Evolutionary conservation across 2,888 invertebrate genomes (phyloP), one percentile per base, ranked within the genome.

Genomic region (Euproctis similis): DNA sequence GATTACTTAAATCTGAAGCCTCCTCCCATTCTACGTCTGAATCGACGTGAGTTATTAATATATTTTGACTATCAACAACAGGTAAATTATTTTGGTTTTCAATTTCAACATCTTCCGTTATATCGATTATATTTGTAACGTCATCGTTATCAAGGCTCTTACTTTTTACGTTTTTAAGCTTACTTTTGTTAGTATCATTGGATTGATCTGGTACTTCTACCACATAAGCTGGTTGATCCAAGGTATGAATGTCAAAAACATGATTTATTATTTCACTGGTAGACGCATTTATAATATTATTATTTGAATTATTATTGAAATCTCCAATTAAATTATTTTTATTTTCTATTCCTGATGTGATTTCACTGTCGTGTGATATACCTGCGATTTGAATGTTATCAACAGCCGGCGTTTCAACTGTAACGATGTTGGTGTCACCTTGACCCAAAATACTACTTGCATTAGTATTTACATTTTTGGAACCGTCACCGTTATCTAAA

Each of bases 41-140:
- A 32, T 89, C 90, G 11, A 86, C 88, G 63, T 91, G 91, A 19
- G 87, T 86, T 8, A 92, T 80, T 12, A 90, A 61, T 7, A 87
- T 78, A 47, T 80, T 80, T 48, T 69, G 80, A 36, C 71, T 76
- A 31, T 86, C 84, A 30, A 78, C 69, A 32, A 86, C 54, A 28
- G 71, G 62, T 20, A 76, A 43, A 17, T 46, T 46, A 33, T 52
- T 59, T 16, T 66, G 64, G 29, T 65, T 56, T 34, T 66, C 72
- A 24, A 44, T 39, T 11, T 53, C 43, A 24, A 20, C 31, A 24
- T 73, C 76, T 30, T 77, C 81, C 8, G 67, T 68, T 23, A 85
- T 57, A 55, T 85, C 85, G 30, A 67, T 59, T 32, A 85, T 85
- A 42, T 74, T 76, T 6, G 84, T 71, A 24, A 49, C 61, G 27